phyloP scores from a whole-genome alignment of 2,888 invertebrate species.

The Sphecodes monilicornis region DNA sequence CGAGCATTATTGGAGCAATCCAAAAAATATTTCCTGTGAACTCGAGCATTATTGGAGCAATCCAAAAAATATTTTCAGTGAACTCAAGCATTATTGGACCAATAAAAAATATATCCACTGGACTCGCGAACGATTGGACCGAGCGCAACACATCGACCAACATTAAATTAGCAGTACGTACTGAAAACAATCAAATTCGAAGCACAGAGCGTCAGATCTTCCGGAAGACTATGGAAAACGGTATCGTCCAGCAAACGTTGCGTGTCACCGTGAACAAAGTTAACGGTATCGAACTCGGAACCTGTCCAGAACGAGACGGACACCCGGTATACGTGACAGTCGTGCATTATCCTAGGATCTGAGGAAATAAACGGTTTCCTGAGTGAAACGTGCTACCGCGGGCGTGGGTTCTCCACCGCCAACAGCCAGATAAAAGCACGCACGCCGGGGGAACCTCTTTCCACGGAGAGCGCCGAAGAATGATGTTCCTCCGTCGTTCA shows the following conservation, averaged over 20 bases:
- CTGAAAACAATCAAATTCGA: too few species aligned
- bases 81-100: too few species aligned
- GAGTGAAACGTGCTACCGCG: constrained; percentile 69
- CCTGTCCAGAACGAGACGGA: constrained; percentile 16
- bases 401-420: constrained; percentile 51
- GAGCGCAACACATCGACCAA: too few species aligned
- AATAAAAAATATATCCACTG: too few species aligned
- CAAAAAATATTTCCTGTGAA: too few species aligned
- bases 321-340: constrained; percentile 60
- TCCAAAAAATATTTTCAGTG: too few species aligned
- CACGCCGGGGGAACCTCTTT: constrained; percentile 34
- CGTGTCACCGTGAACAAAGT: neutral
- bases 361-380: constrained; percentile 74
- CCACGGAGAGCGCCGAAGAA: constrained; percentile 32
- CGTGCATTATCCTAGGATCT: constrained; percentile 67
- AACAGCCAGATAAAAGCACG: constrained; percentile 57
- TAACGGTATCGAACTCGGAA: constrained; percentile 34
- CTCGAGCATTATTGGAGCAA: too few species aligned
- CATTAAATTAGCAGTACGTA: too few species aligned
- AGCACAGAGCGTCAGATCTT: too few species aligned
- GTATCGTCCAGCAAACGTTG: neutral
- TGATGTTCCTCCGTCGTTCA: constrained; percentile 29
- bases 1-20: too few species aligned
- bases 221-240: neutral
- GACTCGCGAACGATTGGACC: too few species aligned